Conservation (phyloP, 2,113 vertebrate species). For the Mystacornis crossleyi region DNA sequence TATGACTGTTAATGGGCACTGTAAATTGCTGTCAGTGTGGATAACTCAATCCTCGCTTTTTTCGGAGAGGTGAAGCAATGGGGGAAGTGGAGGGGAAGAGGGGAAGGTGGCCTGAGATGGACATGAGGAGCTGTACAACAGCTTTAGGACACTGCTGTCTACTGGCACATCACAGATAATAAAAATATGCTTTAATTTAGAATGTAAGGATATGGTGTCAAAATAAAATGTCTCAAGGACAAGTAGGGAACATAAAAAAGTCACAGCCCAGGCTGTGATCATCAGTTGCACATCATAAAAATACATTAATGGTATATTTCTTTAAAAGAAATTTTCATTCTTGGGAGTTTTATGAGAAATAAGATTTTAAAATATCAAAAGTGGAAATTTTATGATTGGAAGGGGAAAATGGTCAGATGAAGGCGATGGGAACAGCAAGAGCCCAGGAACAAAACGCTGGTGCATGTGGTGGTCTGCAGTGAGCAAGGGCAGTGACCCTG, state of each 20-base stretch:
- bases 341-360: constrained; percentile 64
- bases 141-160: constrained; percentile 35
- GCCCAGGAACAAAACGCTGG: background rate
- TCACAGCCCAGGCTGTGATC: constrained; percentile 4
- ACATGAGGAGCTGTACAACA: background rate
- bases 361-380: constrained; percentile 67
- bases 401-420: background rate
- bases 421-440: background rate
- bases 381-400: constrained; percentile 46
- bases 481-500: background rate
- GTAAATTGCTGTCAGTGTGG: constrained; percentile 56
- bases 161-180: constrained; percentile 54
- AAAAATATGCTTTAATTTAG: constrained; percentile 55
- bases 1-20: constrained; percentile 55
- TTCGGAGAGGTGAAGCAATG: background rate
- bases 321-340: constrained; percentile 64
- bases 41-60: background rate
- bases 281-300: constrained; percentile 77
- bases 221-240: constrained; percentile 54
- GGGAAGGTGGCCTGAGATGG: constrained; percentile 9
- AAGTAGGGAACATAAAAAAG: constrained; percentile 53
- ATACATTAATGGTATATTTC: constrained; percentile 61
- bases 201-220: background rate
- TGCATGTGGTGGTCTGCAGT: background rate
- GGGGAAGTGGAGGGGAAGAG: background rate